A percentile compares a stretch with the other conserved stretches of the same genome.
These are phyloP conservation scores for Rhamnusium bicolor DNA, from an alignment of 2,888 invertebrate species.

Conservation along the genomic window DNA sequence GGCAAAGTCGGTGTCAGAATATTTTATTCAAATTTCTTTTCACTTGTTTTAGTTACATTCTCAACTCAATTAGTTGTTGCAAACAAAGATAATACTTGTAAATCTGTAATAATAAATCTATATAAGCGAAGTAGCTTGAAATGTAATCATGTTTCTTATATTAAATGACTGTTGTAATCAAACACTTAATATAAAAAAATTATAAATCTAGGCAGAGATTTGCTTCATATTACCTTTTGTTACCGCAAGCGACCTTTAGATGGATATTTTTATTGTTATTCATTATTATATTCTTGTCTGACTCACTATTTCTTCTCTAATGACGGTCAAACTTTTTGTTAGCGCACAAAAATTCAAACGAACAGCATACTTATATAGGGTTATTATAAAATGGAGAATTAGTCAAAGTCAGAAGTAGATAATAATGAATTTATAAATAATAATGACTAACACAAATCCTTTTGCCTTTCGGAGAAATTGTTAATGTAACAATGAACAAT, in stretches of 20 bases:
- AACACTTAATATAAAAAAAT: conserved; percentile 12
- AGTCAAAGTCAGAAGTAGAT: conserved; percentile 41
- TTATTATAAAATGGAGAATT: conserved; percentile 35
- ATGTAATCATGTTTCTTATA: conserved; percentile 24
- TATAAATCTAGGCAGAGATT: conserved; percentile 26
- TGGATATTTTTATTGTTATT: conserved; percentile 43
- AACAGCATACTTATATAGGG: conserved; percentile 20
- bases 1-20: no score
- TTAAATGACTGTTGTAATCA: conserved; percentile 21
- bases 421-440: conserved; percentile 4
- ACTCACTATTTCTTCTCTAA: conserved; percentile 24
- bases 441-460: conserved; percentile 2
- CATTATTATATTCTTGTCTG: conserved; percentile 23
- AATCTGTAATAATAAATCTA: neutral
- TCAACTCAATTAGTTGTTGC: no score
- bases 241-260: conserved; percentile 58
- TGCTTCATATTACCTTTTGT: conserved; percentile 54
- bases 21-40: no score
- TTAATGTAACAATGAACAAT: conserved; percentile 8
- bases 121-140: conserved; percentile 1
- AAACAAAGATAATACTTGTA: no score
- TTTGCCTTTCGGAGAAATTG: neutral
- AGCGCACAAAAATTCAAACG: conserved; percentile 34
- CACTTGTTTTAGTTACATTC: no score
- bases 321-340: conserved; percentile 32